A percentile compares a stretch with the other conserved stretches of the same genome.
phyloP scores from a whole-genome alignment of 2,888 invertebrate genomes.

The Philonicus albiceps region DNA sequence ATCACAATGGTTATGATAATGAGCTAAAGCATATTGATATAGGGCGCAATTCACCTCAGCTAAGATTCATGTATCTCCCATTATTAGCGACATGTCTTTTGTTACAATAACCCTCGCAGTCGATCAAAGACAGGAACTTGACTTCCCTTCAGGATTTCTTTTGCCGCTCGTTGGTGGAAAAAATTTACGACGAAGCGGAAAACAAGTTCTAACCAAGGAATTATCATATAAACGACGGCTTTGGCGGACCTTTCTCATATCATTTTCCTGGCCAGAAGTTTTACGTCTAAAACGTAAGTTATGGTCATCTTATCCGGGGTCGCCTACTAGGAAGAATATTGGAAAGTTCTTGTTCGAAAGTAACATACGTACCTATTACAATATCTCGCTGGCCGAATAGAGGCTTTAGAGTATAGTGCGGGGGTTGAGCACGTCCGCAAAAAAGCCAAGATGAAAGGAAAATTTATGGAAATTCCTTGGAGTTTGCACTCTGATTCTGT shows the following conservation, averaged over 20 bases:
- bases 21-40: not conserved
- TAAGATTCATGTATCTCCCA: not conserved
- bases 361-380: not conserved
- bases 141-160: not conserved
- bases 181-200: constrained; percentile 23
- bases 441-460: constrained; percentile 14
- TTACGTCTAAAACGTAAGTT: constrained; percentile 14
- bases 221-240: constrained; percentile 29
- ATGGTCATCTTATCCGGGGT: constrained; percentile 28
- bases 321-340: constrained; percentile 1
- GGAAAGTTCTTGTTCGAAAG: constrained; percentile 28
- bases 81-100: not conserved
- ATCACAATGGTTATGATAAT: not conserved
- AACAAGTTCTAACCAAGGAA: constrained; percentile 18
- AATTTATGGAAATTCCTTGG: constrained; percentile 18
- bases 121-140: not conserved
- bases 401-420: not conserved
- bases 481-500: constrained; percentile 7
- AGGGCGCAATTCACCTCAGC: not conserved
- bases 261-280: constrained; percentile 9
- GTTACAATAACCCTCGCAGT: not conserved
- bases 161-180: not conserved
- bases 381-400: not conserved
- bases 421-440: not conserved
- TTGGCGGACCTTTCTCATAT: constrained; percentile 26